These are phyloP conservation scores for Chloroceryle inda DNA, from an alignment of 2,797 vertebrate genomes.

Conservation along the genomic window DNA sequence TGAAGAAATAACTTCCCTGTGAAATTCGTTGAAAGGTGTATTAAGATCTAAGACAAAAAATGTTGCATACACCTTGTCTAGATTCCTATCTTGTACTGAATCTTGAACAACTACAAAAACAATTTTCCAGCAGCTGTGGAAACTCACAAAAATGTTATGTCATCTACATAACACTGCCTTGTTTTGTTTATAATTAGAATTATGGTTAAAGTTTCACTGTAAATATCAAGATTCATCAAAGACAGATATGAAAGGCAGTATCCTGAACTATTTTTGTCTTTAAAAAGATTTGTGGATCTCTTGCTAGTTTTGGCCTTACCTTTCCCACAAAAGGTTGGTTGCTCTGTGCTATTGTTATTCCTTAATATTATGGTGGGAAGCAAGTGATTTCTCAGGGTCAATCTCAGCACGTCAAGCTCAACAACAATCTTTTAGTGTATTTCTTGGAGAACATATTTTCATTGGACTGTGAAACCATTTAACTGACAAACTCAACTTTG, in stretches of 20 bases:
- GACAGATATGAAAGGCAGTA: not conserved
- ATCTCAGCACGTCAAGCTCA: not conserved
- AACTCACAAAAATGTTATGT: constrained; percentile 10
- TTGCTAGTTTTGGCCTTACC: constrained; percentile 7
- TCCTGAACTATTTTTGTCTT: not conserved
- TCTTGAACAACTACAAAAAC: not conserved
- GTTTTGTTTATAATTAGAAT: not conserved
- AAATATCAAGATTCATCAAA: not conserved
- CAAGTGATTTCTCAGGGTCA: not conserved
- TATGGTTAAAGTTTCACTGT: not conserved
- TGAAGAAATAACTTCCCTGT: not conserved
- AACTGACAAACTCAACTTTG: not conserved
- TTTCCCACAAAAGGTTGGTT: constrained; percentile 34
- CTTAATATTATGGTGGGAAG: not conserved
- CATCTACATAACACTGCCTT: not conserved
- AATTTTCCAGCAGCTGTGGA: not conserved
- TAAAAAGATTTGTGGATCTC: constrained; percentile 1
- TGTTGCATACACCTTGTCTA: not conserved
- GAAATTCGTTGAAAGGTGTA: not conserved
- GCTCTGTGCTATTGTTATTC: not conserved
- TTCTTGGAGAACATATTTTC: constrained; percentile 13
- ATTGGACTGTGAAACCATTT: not conserved
- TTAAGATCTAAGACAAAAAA: not conserved
- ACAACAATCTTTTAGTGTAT: not conserved
- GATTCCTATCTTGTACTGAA: not conserved